These are phyloP conservation scores for Myrmecophaga tridactyla DNA, from an alignment of 2,113 vertebrate species.

Conservation along the genomic window DNA sequence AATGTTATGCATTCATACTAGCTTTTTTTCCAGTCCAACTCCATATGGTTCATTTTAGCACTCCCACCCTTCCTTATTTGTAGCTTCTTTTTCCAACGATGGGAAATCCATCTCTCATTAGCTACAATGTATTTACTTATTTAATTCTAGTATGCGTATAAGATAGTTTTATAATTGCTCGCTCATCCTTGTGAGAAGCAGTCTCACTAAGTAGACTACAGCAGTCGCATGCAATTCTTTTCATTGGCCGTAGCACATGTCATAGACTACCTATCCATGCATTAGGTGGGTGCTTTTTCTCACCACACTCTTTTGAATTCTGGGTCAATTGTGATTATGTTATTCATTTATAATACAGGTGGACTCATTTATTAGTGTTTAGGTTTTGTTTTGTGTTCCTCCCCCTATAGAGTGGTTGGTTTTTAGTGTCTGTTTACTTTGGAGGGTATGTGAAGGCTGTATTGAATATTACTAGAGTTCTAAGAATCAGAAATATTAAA, in stretches of 20 bases:
- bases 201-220: neutral
- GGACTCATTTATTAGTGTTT: neutral
- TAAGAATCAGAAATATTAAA: neutral
- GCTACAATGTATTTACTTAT: neutral
- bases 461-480: neutral
- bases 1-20: neutral
- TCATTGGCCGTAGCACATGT: neutral
- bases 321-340: neutral
- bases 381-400: neutral
- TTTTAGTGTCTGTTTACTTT: neutral
- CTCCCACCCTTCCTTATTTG: neutral
- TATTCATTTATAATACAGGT: neutral
- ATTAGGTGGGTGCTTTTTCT: neutral
- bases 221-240: neutral
- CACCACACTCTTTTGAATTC: neutral
- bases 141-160: neutral
- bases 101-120: neutral
- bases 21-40: neutral
- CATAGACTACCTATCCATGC: neutral
- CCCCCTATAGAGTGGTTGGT: neutral
- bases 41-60: neutral
- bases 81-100: neutral
- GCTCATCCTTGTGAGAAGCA: neutral
- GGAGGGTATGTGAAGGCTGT: neutral
- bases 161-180: neutral